Base-by-base conservation (phyloP, 2,888 invertebrate genomes). In the Tineola bisselliella region DNA sequence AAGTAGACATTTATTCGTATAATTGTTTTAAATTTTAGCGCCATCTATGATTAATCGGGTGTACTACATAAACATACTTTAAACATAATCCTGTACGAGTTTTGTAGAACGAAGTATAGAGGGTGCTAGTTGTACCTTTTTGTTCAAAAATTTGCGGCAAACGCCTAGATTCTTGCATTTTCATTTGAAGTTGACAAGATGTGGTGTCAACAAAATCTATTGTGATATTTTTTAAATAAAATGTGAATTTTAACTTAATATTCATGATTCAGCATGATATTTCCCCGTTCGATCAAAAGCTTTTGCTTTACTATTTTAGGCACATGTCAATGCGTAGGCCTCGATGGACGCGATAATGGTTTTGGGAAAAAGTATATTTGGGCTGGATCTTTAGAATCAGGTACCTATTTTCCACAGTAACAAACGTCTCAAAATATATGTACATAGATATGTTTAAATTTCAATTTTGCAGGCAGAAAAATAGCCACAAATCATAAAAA, bases 401-500 rank as follows among this genome's bases (percentile, higher is more conserved):
- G 58, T 33, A 19, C 8, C 8, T 25, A 56, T 48, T 38, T 38
- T n/a, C n/a, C n/a, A n/a, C n/a, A n/a, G n/a, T n/a, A n/a, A n/a
- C n/a, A n/a, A n/a, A n/a, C n/a, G n/a, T n/a, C n/a, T n/a, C n/a
- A n/a, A n/a, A n/a, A n/a, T n/a, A n/a, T n/a, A n/a, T n/a, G n/a
- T n/a, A n/a, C n/a, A n/a, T n/a, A n/a, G n/a, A n/a, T n/a, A n/a
- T n/a, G n/a, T n/a, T n/a, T n/a, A n/a, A n/a, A n/a, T n/a, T n/a
- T n/a, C n/a, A n/a, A n/a, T n/a, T n/a, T n/a, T 31, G 6, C 5
- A 56, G 88, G 84, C 12, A 61, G 84, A 19, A 75, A 76, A 65
- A 79, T 81, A 63, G 86, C 84, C 4, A 70, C 71, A 1, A 70
- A 77, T 63, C 84, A 84, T 63, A 72, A 75, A 60, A 91, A 90